Percentiles rank a stretch among this genome's conserved stretches.
phyloP scores from a whole-genome alignment of 2,113 vertebrate species.

The Dromiciops gliroides region DNA sequence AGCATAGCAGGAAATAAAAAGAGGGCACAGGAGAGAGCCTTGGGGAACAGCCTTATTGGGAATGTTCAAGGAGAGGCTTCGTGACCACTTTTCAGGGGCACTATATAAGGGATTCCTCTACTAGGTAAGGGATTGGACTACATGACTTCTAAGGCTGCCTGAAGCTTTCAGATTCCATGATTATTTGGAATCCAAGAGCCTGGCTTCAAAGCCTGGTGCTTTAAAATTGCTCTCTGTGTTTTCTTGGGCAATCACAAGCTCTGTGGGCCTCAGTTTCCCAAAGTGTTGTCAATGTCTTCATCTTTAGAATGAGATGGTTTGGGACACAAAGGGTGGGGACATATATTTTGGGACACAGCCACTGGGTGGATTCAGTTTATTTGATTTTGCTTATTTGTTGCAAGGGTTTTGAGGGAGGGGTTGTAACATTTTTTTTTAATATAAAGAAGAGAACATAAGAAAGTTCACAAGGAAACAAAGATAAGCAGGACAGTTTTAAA shows the following conservation, averaged over 20 bases:
- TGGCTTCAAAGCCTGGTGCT: background rate
- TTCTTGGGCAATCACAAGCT: background rate
- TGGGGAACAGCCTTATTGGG: background rate
- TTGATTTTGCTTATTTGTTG: background rate
- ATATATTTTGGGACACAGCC: background rate
- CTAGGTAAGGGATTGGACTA: conserved; percentile 80
- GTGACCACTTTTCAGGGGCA: background rate
- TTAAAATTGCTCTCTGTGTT: background rate
- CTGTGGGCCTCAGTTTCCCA: background rate
- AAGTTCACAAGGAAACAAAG: background rate
- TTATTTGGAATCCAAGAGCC: background rate
- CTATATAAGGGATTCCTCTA: background rate
- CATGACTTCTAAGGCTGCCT: background rate
- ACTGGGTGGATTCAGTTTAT: background rate
- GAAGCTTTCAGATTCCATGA: background rate
- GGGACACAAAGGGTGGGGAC: background rate
- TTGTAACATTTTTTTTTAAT: background rate
- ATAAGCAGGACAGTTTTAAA: background rate
- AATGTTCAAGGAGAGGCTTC: background rate
- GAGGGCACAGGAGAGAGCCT: background rate
- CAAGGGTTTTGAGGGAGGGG: background rate
- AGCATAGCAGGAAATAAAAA: background rate
- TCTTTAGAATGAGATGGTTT: background rate
- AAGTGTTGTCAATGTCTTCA: background rate
- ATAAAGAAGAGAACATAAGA: background rate